These are phyloP conservation scores for Telenomus remus DNA, from an alignment of 1,140 invertebrate genomes.

Conservation along the genomic window DNA sequence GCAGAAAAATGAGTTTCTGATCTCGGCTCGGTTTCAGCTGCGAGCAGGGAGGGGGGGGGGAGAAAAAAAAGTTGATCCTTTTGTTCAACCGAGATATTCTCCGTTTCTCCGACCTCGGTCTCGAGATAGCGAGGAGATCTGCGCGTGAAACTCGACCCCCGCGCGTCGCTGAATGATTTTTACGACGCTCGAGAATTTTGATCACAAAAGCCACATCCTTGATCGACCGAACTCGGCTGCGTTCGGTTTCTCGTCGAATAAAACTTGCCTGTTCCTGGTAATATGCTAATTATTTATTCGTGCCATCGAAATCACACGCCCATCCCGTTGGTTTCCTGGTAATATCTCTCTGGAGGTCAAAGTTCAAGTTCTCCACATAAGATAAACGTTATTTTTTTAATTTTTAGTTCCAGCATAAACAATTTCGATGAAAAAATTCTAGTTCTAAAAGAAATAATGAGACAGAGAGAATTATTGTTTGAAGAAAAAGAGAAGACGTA, in stretches of 20 bases:
- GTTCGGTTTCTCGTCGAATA: constrained; percentile 3
- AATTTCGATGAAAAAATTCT: too few species aligned
- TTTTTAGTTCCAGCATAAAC: too few species aligned
- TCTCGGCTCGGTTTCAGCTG: too few species aligned
- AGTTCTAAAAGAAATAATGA: too few species aligned
- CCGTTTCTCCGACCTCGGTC: constrained; percentile 16
- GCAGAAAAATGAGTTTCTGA: constrained; percentile 2
- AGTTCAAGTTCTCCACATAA: too few species aligned
- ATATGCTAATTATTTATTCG: constrained; percentile 46
- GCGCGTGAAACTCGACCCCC: constrained; percentile 35
- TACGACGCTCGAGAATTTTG: background rate
- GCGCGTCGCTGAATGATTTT: constrained; percentile 11
- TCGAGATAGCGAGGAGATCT: constrained; percentile 16
- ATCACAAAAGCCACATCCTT: background rate
- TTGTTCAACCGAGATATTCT: constrained; percentile 19
- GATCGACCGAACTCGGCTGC: constrained; percentile 20
- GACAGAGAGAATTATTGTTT: too few species aligned
- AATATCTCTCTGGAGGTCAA: too few species aligned
- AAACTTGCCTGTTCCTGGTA: constrained; percentile 1
- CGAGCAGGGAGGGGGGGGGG: background rate
- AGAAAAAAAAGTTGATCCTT: background rate
- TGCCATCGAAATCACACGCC: constrained; percentile 22
- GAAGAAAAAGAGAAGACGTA: too few species aligned
- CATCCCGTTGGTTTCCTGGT: too few species aligned
- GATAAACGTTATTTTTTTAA: too few species aligned